phyloP scores from a whole-genome alignment of 2,797 vertebrate genomes.

The Takifugu rubripes region DNA sequence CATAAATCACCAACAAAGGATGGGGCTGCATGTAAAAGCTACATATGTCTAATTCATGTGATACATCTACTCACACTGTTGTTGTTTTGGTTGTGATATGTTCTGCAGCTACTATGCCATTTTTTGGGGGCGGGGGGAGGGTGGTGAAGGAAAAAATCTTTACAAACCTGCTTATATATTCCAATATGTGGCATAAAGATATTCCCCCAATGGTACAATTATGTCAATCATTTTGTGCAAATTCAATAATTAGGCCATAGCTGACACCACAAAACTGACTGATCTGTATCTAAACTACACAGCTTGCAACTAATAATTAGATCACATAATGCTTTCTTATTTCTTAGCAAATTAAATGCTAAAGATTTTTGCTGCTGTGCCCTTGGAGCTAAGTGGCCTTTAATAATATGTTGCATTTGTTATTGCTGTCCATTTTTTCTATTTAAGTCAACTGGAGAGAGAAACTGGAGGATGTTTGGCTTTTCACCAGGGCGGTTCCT shows the following conservation, averaged over 20 bases:
- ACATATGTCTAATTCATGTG: no score
- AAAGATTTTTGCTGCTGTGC: neutral
- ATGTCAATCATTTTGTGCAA: no score
- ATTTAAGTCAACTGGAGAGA: no score
- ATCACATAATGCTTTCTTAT: neutral
- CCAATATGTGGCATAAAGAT: neutral
- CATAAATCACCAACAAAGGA: no score
- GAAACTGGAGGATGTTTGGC: constrained; percentile 9
- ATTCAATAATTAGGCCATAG: no score
- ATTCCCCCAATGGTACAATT: neutral
- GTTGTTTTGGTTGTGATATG: neutral
- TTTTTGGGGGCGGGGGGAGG: no score
- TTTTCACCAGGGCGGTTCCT: constrained; percentile 10
- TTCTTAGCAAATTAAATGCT: neutral
- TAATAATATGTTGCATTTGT: neutral
- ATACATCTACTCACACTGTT: neutral
- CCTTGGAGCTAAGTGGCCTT: neutral
- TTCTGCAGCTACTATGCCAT: constrained; percentile 2
- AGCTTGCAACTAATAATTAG: no score
- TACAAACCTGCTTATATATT: neutral
- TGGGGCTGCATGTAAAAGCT: no score
- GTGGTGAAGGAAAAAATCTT: no score
- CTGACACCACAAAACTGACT: no score
- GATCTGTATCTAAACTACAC: no score
- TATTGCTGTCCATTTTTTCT: neutral